phyloP scores from a whole-genome alignment of 2,113 vertebrate species.

The Ascaphus truei region DNA sequence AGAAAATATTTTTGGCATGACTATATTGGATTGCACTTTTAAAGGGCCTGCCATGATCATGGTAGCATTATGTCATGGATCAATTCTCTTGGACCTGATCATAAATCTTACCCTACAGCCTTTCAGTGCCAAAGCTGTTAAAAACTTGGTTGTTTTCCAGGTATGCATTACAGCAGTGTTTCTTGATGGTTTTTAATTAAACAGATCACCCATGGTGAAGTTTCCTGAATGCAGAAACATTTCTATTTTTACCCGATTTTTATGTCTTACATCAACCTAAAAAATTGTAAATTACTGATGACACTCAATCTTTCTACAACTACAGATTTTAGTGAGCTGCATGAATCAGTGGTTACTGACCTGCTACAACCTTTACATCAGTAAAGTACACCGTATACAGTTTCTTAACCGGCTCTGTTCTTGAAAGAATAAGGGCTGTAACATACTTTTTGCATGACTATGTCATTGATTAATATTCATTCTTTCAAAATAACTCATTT shows the following conservation, averaged over 20 bases:
- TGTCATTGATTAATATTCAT: too few species aligned
- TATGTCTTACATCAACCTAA: constrained; percentile 15
- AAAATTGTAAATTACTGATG: constrained; percentile 3
- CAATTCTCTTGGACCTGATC: constrained; percentile 31
- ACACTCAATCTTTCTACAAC: too few species aligned
- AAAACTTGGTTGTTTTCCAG: constrained; percentile 29
- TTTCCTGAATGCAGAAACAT: not conserved
- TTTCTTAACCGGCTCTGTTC: too few species aligned
- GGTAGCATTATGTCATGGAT: constrained; percentile 29
- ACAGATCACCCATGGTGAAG: constrained; percentile 18
- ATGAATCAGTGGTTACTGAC: too few species aligned
- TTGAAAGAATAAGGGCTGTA: too few species aligned
- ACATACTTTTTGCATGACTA: too few species aligned
- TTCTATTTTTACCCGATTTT: too few species aligned
- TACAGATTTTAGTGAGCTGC: too few species aligned
- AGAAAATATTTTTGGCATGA: not conserved
- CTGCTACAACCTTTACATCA: too few species aligned
- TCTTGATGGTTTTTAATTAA: constrained; percentile 30
- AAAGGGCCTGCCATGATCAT: constrained; percentile 22
- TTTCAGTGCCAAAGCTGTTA: constrained; percentile 24
- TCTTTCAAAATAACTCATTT: too few species aligned
- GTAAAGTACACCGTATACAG: too few species aligned
- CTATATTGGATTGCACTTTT: constrained; percentile 25
- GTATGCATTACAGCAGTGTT: constrained; percentile 25
- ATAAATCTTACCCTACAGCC: constrained; percentile 32